A percentile compares a stretch with the other conserved stretches of the same genome.
These are phyloP conservation scores for Phyllotreta striolata DNA, from an alignment of 2,888 invertebrate genomes.

Conservation along the genomic window DNA sequence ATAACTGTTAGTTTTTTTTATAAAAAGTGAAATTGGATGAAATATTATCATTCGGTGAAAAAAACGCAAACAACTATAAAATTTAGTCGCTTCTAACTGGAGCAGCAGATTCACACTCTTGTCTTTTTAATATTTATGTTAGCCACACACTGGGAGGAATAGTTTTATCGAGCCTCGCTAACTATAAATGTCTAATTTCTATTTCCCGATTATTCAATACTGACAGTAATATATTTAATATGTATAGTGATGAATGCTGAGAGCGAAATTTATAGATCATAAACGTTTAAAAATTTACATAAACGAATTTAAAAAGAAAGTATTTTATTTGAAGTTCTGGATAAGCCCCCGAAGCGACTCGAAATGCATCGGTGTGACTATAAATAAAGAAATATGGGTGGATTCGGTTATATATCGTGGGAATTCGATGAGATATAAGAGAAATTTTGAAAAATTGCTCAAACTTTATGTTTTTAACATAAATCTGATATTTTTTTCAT, in stretches of 20 bases:
- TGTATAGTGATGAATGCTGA: slow-evolving; percentile 5
- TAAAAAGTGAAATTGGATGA: no score
- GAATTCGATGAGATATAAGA: neutral
- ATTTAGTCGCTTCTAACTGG: no score
- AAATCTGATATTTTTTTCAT: no score
- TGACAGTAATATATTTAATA: slow-evolving; percentile 10
- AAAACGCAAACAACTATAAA: no score
- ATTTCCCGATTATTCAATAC: slow-evolving; percentile 9
- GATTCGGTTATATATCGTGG: slow-evolving; percentile 6
- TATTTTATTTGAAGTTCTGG: neutral
- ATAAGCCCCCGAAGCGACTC: neutral
- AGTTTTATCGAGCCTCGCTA: slow-evolving; percentile 2
- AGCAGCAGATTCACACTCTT: slow-evolving; percentile 8
- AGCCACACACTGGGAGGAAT: slow-evolving; percentile 19
- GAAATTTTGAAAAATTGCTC: no score
- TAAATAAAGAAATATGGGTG: slow-evolving; percentile 10
- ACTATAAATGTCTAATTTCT: slow-evolving; percentile 14
- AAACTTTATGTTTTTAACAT: no score
- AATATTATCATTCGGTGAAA: no score
- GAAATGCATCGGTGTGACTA: slow-evolving; percentile 4
- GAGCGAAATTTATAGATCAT: slow-evolving; percentile 14
- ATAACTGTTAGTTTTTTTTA: no score
- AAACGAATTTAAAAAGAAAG: slow-evolving; percentile 9
- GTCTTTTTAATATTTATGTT: slow-evolving; percentile 20
- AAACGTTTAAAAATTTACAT: slow-evolving; percentile 6